Percentiles rank a stretch among this genome's conserved stretches.
These are phyloP conservation scores for Andrena flavipes DNA, from an alignment of 2,888 invertebrate species.

Conservation along the genomic window DNA sequence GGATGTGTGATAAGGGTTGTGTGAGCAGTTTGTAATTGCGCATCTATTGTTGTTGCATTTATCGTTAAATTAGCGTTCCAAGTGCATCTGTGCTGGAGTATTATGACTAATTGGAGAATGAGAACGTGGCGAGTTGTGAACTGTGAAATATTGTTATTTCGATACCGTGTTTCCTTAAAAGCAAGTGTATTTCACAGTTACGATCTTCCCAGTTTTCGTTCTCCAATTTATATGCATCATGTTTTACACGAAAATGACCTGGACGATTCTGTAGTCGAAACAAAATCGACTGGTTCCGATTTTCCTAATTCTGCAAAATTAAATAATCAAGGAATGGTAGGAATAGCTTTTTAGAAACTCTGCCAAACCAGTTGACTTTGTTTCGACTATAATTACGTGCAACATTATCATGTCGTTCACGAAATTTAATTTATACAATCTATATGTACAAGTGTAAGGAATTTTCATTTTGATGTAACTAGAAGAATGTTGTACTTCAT, in stretches of 20 bases:
- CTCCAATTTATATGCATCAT: conserved; percentile 34
- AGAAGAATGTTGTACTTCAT: neutral
- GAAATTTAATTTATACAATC: conserved; percentile 6
- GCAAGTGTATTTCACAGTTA: too few species aligned
- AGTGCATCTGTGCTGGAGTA: neutral
- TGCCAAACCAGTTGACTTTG: too few species aligned
- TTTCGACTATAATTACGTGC: neutral
- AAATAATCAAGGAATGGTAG: too few species aligned
- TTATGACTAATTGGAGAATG: conserved; percentile 48
- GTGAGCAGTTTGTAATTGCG: neutral
- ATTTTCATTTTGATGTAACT: neutral
- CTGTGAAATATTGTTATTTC: neutral
- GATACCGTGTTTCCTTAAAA: neutral
- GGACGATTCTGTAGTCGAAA: neutral
- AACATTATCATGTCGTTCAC: neutral
- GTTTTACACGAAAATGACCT: neutral
- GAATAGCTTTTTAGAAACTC: too few species aligned
- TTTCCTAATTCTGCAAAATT: too few species aligned
- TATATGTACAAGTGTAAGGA: neutral
- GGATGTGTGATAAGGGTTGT: neutral
- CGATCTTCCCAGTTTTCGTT: conserved; percentile 18
- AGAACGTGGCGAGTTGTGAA: neutral
- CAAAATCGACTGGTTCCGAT: too few species aligned
- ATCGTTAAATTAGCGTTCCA: neutral
- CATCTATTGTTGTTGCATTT: neutral